A percentile compares a stretch with the other conserved stretches of the same genome.
These are phyloP conservation scores for Gila orcuttii DNA, from an alignment of 2,113 vertebrate genomes.

Conservation along the genomic window DNA sequence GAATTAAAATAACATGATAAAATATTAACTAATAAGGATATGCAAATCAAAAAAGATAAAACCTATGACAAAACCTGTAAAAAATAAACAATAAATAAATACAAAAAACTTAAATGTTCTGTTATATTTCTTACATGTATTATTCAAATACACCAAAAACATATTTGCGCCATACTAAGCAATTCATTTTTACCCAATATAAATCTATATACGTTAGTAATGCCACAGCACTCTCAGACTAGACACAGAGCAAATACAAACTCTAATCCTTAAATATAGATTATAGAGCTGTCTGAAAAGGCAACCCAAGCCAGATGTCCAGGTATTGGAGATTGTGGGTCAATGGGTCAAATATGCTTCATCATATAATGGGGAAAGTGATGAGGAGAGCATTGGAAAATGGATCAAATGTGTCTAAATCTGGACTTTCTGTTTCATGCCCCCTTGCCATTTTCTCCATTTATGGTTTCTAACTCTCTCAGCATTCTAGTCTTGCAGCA, in stretches of 20 bases:
- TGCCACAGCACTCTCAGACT: background rate
- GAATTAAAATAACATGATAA: background rate
- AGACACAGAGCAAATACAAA: slow-evolving; percentile 7
- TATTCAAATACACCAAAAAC: slow-evolving; percentile 6
- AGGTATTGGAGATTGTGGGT: slow-evolving; percentile 22
- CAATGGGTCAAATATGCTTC: background rate
- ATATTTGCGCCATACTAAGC: background rate
- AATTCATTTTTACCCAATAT: background rate
- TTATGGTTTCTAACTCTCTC: slow-evolving; percentile 12
- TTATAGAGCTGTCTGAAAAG: slow-evolving; percentile 24
- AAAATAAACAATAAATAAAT: background rate
- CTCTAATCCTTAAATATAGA: slow-evolving; percentile 27
- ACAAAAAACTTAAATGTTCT: background rate
- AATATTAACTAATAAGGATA: background rate
- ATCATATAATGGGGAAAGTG: slow-evolving; percentile 19
- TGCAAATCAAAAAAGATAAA: background rate
- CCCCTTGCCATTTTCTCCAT: slow-evolving; percentile 6
- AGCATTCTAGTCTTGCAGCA: background rate
- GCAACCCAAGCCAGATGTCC: slow-evolving; percentile 3
- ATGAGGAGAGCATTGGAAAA: background rate
- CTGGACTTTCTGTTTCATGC: background rate
- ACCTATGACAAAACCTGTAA: background rate
- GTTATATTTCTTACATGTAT: background rate
- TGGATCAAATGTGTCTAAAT: slow-evolving; percentile 33
- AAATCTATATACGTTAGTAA: background rate